Evolutionary conservation across 1,140 invertebrate species (phyloP).

Genomic region (Achroia grisella): DNA sequence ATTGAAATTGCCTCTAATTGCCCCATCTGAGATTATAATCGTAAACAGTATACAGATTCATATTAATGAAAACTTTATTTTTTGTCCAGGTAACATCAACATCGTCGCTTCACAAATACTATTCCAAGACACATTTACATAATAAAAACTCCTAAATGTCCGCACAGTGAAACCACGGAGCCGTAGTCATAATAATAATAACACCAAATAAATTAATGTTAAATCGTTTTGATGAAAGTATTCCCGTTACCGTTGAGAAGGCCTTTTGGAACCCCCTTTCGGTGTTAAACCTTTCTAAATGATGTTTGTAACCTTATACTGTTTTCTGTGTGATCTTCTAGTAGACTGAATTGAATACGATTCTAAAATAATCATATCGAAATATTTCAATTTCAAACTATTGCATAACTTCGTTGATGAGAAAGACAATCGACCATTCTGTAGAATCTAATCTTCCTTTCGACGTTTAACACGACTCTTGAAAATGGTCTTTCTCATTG

Average conservation of each 20-base stretch:
- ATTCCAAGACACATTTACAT: too few species aligned
- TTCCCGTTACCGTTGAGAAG: slow-evolving; percentile 13
- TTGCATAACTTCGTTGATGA: too few species aligned
- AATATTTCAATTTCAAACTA: too few species aligned
- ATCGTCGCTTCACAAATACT: too few species aligned
- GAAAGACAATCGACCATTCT: background rate
- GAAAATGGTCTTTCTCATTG: too few species aligned
- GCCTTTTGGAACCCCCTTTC: slow-evolving; percentile 17
- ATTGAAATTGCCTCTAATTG: too few species aligned
- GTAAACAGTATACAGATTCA: too few species aligned
- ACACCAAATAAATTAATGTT: slow-evolving; percentile 22
- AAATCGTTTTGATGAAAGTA: slow-evolving; percentile 14
- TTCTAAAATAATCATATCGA: slow-evolving; percentile 31
- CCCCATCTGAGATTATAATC: too few species aligned
- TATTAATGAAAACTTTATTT: too few species aligned
- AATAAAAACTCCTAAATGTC: too few species aligned
- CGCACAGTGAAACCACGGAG: background rate
- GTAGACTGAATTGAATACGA: slow-evolving; percentile 26
- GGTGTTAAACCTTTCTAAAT: slow-evolving; percentile 10
- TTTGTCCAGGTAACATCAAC: too few species aligned
- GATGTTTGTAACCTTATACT: slow-evolving; percentile 9
- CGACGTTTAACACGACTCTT: background rate
- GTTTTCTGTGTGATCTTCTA: slow-evolving; percentile 12
- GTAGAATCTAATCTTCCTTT: slow-evolving; percentile 1
- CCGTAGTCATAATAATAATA: slow-evolving; percentile 12